A percentile compares a stretch with the other conserved stretches of the same genome.
Evolutionary conservation across 2,888 invertebrate species (phyloP).

Genomic region (Colostygia pectinataria): DNA sequence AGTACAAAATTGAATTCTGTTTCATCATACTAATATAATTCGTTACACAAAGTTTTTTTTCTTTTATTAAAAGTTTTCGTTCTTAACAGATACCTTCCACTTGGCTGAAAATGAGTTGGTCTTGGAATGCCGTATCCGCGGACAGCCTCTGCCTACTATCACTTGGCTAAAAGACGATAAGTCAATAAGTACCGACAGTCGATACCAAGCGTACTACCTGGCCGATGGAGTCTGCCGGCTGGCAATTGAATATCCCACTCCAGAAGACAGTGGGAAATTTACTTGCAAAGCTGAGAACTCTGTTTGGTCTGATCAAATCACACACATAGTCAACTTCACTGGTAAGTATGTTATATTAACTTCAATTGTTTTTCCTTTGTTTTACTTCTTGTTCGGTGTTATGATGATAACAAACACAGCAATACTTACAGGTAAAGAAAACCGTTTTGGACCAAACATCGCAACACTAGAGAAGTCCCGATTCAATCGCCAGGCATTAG

Average conservation of each 20-base stretch:
- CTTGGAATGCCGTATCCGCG: slow-evolving; percentile 90
- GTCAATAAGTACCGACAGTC: slow-evolving; percentile 77
- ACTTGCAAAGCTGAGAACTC: slow-evolving; percentile 89
- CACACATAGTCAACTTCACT: slow-evolving; percentile 87
- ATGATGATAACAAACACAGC: too few relatives aligned
- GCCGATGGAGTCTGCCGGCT: slow-evolving; percentile 90
- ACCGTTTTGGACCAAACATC: slow-evolving; percentile 56
- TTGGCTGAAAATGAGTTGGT: slow-evolving; percentile 88
- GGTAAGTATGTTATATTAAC: slow-evolving; percentile 63
- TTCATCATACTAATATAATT: too few relatives aligned
- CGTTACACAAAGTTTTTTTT: too few relatives aligned
- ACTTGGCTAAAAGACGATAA: slow-evolving; percentile 90
- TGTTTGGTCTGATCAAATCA: slow-evolving; percentile 88
- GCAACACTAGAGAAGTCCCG: slow-evolving; percentile 60
- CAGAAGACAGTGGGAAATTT: slow-evolving; percentile 88
- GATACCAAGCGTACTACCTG: slow-evolving; percentile 86
- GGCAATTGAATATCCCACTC: slow-evolving; percentile 85
- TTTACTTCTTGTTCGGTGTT: too few relatives aligned
- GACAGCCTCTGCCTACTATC: slow-evolving; percentile 87
- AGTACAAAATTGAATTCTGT: slow-evolving; percentile 34
- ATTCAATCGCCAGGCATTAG: slow-evolving; percentile 61
- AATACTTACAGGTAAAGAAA: slow-evolving; percentile 60
- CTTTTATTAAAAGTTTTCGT: background rate
- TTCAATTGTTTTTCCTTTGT: background rate
- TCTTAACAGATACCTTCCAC: slow-evolving; percentile 86